phyloP scores from a whole-genome alignment of 2,113 vertebrate genomes.

The Mirza zaza region DNA sequence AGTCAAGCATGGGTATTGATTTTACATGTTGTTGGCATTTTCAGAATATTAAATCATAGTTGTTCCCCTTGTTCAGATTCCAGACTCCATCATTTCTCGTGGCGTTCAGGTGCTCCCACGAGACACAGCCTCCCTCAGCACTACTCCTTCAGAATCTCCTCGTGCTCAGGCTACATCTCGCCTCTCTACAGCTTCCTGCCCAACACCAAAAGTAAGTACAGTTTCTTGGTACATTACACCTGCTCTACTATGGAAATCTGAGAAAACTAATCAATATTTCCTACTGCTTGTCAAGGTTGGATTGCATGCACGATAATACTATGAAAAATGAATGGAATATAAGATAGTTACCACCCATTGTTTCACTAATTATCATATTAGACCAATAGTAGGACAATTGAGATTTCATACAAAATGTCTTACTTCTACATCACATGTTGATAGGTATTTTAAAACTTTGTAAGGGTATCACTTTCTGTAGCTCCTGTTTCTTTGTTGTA shows the following conservation, averaged over 20 bases:
- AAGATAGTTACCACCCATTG: slow-evolving; percentile 52
- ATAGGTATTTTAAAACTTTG: too few species aligned
- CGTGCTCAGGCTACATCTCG: slow-evolving; percentile 98
- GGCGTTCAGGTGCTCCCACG: slow-evolving; percentile 99
- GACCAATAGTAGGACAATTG: slow-evolving; percentile 55
- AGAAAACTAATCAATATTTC: slow-evolving; percentile 65
- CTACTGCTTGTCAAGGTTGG: slow-evolving; percentile 73
- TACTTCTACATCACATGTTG: neutral
- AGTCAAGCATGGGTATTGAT: neutral
- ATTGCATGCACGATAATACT: slow-evolving; percentile 76
- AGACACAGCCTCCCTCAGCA: slow-evolving; percentile 98
- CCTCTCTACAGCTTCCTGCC: slow-evolving; percentile 98
- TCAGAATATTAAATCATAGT: slow-evolving; percentile 43
- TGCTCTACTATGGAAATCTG: slow-evolving; percentile 44
- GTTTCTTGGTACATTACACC: slow-evolving; percentile 54
- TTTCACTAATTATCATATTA: slow-evolving; percentile 65
- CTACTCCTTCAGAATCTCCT: slow-evolving; percentile 98
- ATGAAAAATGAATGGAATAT: slow-evolving; percentile 44
- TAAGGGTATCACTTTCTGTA: slow-evolving; percentile 39
- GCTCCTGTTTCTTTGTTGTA: slow-evolving; percentile 47
- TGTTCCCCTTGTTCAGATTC: slow-evolving; percentile 89
- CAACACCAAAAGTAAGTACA: slow-evolving; percentile 97
- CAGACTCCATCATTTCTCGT: slow-evolving; percentile 98
- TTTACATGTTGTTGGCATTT: slow-evolving; percentile 18
- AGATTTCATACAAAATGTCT: slow-evolving; percentile 57